A percentile compares a stretch with the other conserved stretches of the same genome.
Evolutionary conservation across 2,888 invertebrate species (phyloP).

Genomic region (Perdita meconis): DNA sequence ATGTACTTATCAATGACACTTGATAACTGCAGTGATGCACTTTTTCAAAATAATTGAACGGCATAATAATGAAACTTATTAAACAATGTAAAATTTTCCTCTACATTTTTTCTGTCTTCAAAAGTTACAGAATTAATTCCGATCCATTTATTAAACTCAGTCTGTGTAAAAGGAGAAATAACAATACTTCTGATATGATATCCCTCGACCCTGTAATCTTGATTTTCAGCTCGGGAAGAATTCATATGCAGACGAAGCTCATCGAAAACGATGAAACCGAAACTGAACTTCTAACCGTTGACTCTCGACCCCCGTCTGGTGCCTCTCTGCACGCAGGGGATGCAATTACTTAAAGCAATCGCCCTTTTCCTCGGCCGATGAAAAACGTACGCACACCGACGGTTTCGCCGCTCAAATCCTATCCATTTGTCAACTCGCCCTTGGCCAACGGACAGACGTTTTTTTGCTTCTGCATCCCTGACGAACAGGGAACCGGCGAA

Average conservation of each 20-base stretch:
- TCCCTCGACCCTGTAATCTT: background rate
- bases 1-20: no score
- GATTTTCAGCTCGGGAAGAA: background rate
- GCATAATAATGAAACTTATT: no score
- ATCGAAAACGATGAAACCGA: slow-evolving; percentile 44
- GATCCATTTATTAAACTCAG: no score
- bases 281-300: background rate
- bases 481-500: slow-evolving; percentile 22
- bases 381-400: slow-evolving; percentile 73
- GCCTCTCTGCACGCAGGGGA: slow-evolving; percentile 52
- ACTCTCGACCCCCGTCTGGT: background rate
- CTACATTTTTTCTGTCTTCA: no score
- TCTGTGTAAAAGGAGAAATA: no score
- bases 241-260: slow-evolving; percentile 21
- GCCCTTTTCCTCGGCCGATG: slow-evolving; percentile 67
- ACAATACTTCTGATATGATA: no score
- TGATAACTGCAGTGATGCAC: no score
- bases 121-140: no score
- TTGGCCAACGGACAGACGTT: slow-evolving; percentile 54
- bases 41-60: no score
- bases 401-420: slow-evolving; percentile 74
- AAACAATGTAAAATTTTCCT: no score
- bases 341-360: slow-evolving; percentile 77
- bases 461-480: slow-evolving; percentile 55
- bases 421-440: slow-evolving; percentile 72